phyloP scores from a whole-genome alignment of 2,888 invertebrate genomes.

The Thecocarcelia acutangulata region DNA sequence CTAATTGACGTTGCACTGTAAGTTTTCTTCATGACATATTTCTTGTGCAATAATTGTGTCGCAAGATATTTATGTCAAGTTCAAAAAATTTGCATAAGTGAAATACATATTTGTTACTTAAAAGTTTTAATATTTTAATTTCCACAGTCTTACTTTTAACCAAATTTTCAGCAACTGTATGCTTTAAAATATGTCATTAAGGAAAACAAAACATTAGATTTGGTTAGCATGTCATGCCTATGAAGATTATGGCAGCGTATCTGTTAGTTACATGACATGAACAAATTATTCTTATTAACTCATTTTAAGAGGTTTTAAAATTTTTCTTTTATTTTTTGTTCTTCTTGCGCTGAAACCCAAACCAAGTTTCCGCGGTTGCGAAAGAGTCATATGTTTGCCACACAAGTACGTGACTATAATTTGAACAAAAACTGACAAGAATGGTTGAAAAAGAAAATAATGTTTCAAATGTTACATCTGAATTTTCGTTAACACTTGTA shows the following conservation, averaged over 20 bases:
- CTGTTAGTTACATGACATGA: neutral
- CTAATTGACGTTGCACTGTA: too few relatives aligned
- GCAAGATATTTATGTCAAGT: too few relatives aligned
- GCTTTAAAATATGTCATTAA: too few relatives aligned
- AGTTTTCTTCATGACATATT: too few relatives aligned
- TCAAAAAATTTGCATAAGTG: too few relatives aligned
- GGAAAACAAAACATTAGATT: too few relatives aligned
- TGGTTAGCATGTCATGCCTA: too few relatives aligned
- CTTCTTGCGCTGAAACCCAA: slow-evolving; percentile 12
- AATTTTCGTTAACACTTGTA: neutral
- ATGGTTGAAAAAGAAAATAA: neutral
- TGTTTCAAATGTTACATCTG: slow-evolving; percentile 16
- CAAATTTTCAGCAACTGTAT: too few relatives aligned
- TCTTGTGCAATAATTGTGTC: too few relatives aligned
- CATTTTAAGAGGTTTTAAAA: slow-evolving; percentile 21
- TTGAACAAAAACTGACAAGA: slow-evolving; percentile 21
- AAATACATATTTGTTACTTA: too few relatives aligned
- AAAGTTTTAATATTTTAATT: too few relatives aligned
- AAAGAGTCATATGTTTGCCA: slow-evolving; percentile 62
- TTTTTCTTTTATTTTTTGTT: neutral
- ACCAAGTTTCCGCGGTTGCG: slow-evolving; percentile 31
- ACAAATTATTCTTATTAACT: slow-evolving; percentile 58
- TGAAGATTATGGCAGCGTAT: neutral
- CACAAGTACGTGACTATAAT: slow-evolving; percentile 65
- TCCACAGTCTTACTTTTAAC: too few relatives aligned